These are phyloP conservation scores for Mustelus asterias DNA, from an alignment of 2,113 vertebrate genomes.

Conservation along the genomic window DNA sequence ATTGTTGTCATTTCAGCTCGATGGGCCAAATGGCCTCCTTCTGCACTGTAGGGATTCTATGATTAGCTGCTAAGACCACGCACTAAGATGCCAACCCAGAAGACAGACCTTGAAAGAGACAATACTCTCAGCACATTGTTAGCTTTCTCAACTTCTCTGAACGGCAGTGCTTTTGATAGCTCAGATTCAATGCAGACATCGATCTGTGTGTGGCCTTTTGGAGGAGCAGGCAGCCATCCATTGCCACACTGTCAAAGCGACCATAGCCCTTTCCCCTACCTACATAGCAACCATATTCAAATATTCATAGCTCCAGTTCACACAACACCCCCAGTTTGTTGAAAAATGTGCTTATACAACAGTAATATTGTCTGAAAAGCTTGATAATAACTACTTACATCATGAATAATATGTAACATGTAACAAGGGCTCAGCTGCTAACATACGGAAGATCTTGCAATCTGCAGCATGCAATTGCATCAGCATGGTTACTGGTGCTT, in stretches of 20 bases:
- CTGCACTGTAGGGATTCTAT: too few relatives aligned
- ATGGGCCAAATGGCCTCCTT: too few relatives aligned
- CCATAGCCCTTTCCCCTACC: too few relatives aligned
- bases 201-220: not conserved
- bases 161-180: not conserved
- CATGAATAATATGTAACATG: not conserved
- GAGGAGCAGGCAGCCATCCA: not conserved
- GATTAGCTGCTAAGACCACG: not conserved
- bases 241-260: not conserved
- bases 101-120: not conserved
- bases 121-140: not conserved
- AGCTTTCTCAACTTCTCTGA: too few relatives aligned
- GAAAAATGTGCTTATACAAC: not conserved
- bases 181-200: not conserved
- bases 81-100: not conserved
- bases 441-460: too few relatives aligned
- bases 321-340: not conserved
- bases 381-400: not conserved
- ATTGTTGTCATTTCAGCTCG: too few relatives aligned
- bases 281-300: not conserved
- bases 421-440: not conserved
- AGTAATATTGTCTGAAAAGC: not conserved
- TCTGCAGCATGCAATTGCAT: too few relatives aligned
- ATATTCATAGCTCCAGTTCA: not conserved
- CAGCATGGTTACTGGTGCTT: too few relatives aligned